Percentiles rank a stretch among this genome's conserved stretches.
These are phyloP conservation scores for Astreopora myriophthalma DNA, from an alignment of 64 coral and sea anemone species.

Conservation along the genomic window DNA sequence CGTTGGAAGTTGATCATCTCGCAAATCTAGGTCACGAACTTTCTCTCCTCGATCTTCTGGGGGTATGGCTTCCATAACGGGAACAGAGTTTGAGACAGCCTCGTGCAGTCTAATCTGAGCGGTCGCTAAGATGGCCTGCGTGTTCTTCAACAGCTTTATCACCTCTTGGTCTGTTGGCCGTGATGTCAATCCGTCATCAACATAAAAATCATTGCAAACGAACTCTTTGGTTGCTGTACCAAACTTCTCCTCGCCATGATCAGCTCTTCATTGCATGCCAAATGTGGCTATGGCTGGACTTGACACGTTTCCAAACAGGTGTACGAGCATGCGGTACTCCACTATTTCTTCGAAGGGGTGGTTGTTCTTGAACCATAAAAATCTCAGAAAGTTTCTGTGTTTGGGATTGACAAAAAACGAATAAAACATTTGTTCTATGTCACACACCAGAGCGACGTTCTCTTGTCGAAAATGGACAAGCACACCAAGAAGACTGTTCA, in stretches of 20 bases:
- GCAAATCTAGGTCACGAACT: not conserved
- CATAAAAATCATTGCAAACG: not conserved
- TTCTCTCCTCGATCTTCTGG: not conserved
- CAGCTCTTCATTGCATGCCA: not conserved
- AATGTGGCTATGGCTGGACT: not conserved
- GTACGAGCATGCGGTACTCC: not conserved
- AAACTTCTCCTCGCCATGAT: not conserved
- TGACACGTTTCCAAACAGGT: not conserved
- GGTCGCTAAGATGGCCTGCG: not conserved
- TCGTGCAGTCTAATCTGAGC: constrained; percentile 4
- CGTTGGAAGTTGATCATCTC: not conserved
- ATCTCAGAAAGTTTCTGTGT: not conserved
- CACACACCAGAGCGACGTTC: too few species aligned
- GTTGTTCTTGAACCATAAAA: constrained; percentile 1
- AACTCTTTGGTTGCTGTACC: not conserved
- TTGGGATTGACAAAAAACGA: not conserved
- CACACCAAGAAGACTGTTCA: too few species aligned
- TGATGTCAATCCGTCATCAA: not conserved
- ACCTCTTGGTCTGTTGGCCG: not conserved
- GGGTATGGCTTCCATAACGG: constrained; percentile 15
- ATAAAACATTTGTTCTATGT: too few species aligned
- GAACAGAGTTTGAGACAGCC: not conserved
- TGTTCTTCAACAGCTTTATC: not conserved
- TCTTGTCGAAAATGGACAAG: too few species aligned
- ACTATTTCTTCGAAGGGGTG: not conserved